These are phyloP conservation scores for Barnardius zonarius DNA, from an alignment of 2,113 vertebrate genomes.

Conservation along the genomic window DNA sequence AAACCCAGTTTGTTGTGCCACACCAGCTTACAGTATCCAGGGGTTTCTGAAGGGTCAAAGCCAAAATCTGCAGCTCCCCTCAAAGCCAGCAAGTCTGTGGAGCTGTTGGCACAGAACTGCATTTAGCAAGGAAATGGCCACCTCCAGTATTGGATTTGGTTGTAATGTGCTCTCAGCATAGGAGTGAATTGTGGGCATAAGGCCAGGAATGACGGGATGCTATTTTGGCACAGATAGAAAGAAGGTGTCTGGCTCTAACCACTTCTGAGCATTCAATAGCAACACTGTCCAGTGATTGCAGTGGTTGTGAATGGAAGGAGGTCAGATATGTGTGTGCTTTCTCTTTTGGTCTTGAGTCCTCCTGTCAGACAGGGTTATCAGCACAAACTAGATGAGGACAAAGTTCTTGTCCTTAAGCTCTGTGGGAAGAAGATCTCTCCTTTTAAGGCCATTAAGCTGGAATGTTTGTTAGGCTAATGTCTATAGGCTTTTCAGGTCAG, in stretches of 20 bases:
- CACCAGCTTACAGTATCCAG: neutral
- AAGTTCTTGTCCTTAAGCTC: neutral
- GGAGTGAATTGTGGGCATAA: neutral
- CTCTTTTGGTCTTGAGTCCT: neutral
- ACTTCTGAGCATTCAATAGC: neutral
- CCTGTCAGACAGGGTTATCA: neutral
- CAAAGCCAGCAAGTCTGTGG: neutral
- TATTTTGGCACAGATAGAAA: neutral
- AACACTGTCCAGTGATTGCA: neutral
- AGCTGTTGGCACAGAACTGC: neutral
- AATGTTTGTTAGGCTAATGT: neutral
- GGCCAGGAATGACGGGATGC: constrained; percentile 10
- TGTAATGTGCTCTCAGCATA: neutral
- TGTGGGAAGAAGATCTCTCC: neutral
- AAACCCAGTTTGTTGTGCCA: neutral
- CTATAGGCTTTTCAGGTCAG: neutral
- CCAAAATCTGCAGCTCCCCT: neutral
- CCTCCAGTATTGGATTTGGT: neutral
- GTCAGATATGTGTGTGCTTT: neutral
- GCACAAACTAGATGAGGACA: neutral
- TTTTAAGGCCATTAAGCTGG: neutral
- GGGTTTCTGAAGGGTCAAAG: neutral
- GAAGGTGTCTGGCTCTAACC: constrained; percentile 41
- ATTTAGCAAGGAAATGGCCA: neutral
- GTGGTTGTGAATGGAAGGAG: constrained; percentile 4